Base-by-base conservation (phyloP, 2,797 vertebrate species). In the Ispidina lecontei region DNA sequence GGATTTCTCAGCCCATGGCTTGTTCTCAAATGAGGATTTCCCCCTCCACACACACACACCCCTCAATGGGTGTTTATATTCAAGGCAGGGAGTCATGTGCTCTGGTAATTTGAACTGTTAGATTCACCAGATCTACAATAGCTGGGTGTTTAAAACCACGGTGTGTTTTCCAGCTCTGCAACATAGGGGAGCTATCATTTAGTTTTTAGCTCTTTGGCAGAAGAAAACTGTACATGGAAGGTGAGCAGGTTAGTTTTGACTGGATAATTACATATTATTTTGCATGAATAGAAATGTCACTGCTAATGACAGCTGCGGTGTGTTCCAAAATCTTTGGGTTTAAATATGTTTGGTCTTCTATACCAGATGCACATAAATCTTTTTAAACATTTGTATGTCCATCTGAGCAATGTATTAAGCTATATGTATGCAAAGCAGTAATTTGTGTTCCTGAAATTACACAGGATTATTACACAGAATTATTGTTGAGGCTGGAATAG, bases 221-320 rank as follows among this genome's bases (percentile, higher is more conserved):
- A 26, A 79, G 73, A 87, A 81, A 73, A 37, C 23, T 58, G 35
- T 68, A 5, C 60, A 82, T n/a, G 37, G 56, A 84, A 70, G 69
- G 70, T 73, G 54, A 92, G 74, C 87, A 95, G 89, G 87, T 92
- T 94, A 93, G 44, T 39, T 90, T 67, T 90, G 79, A 87, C 77
- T 91, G 46, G 68, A 52, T 90, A 90, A 94, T 92, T 77, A 79
- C 14, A 0, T 79, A 51, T 79, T 74, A 77, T 94, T 95, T 91
- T 87, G 93, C 87, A 94, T 79, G 43, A 85, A 59, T 64, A 26
- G 72, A 85, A 90, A 89, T 70, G 55, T 87, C 86, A 29, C 43
- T 78, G 78, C 82, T 87, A 80, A 89, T 79, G 81, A 75, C 52
- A 80, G 47, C n/a, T 37, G 8, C 2, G 1, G 46, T 3, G 11